Conservation (phyloP, 2,888 invertebrate genomes). For the Orchestes rusci region DNA sequence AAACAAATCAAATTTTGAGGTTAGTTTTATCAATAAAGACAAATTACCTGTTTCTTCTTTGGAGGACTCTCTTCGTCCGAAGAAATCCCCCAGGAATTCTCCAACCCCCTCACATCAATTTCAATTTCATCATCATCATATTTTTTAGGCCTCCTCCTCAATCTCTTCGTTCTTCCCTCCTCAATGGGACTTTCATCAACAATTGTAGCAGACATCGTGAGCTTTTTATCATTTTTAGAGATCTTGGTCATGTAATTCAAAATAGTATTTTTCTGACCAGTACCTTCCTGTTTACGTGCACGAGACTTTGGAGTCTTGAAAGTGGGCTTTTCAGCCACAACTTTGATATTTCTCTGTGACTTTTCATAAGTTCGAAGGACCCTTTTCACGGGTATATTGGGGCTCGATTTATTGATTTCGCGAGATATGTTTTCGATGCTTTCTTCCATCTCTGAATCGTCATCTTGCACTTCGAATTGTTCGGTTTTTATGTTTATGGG, state of each 20-base stretch:
- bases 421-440: slow-evolving; percentile 9
- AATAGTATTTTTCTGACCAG: neutral
- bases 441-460: slow-evolving; percentile 4
- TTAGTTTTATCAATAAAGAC: too few relatives aligned
- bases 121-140: slow-evolving; percentile 1
- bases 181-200: too few relatives aligned
- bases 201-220: too few relatives aligned
- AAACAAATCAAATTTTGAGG: too few relatives aligned
- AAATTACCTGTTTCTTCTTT: slow-evolving; percentile 8
- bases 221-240: neutral
- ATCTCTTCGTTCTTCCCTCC: slow-evolving; percentile 2
- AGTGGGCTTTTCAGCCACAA: neutral
- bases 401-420: slow-evolving; percentile 8
- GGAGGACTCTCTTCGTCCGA: slow-evolving; percentile 1
- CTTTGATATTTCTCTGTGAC: too few relatives aligned
- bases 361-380: too few relatives aligned
- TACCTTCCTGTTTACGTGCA: too few relatives aligned
- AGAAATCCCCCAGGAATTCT: neutral
- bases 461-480: neutral
- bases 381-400: too few relatives aligned
- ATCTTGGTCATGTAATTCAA: neutral
- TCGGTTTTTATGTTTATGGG: neutral
- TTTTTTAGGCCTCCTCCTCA: slow-evolving; percentile 5
- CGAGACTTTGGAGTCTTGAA: too few relatives aligned
- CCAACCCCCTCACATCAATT: neutral